Percentiles rank a stretch among this genome's conserved stretches.
These are phyloP conservation scores for Papilio aristodemus DNA, from an alignment of 1,140 invertebrate species.

Conservation along the genomic window DNA sequence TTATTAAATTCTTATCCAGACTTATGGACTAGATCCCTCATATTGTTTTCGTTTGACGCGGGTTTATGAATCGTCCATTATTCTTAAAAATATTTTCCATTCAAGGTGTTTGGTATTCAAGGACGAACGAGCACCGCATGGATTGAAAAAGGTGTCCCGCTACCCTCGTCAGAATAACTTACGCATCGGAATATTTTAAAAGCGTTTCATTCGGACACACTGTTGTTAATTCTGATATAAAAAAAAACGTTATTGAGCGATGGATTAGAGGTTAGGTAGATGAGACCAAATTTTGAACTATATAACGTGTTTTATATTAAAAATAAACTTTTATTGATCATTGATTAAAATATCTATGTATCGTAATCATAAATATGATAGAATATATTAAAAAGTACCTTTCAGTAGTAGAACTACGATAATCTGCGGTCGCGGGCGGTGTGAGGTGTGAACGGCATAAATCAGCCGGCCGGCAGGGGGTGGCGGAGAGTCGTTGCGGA, in stretches of 20 bases:
- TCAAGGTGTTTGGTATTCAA: slow-evolving; percentile 13
- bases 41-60: background rate
- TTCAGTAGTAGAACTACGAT: background rate
- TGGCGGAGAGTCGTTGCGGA: slow-evolving; percentile 4
- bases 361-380: no score
- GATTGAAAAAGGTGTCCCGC: slow-evolving; percentile 14
- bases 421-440: slow-evolving; percentile 9
- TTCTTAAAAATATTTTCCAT: background rate
- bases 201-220: background rate
- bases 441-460: slow-evolving; percentile 9
- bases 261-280: background rate
- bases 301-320: no score
- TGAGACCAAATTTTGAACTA: background rate
- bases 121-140: slow-evolving; percentile 1
- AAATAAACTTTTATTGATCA: no score
- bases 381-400: background rate
- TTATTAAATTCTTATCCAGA: background rate
- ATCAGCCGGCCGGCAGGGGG: slow-evolving; percentile 3
- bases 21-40: background rate
- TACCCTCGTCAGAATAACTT: slow-evolving; percentile 18
- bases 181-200: background rate
- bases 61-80: slow-evolving; percentile 8
- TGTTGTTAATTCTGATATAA: background rate
- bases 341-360: no score
- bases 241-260: background rate